Percentiles rank a stretch among this genome's conserved stretches.
phyloP scores from a whole-genome alignment of 2,113 vertebrate genomes.

The Sciurus niger region DNA sequence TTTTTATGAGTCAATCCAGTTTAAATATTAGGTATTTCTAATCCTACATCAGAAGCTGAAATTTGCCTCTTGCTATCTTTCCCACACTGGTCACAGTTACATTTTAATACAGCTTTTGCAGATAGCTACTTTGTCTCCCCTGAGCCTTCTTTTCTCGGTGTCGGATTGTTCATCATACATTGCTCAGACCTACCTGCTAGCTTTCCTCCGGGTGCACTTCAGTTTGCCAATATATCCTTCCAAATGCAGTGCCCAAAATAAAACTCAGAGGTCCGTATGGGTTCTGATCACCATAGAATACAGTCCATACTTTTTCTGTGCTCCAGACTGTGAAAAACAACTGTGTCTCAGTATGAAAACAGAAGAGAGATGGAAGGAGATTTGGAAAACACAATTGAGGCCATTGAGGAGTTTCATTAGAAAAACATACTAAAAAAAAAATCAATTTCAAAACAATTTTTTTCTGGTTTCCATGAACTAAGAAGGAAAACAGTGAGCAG shows the following conservation, averaged over 20 bases:
- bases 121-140: not conserved
- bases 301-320: not conserved
- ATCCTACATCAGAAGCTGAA: not conserved
- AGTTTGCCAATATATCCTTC: not conserved
- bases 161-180: not conserved
- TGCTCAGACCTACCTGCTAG: not conserved
- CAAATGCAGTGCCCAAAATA: not conserved
- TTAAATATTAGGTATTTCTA: not conserved
- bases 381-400: slow-evolving; percentile 78
- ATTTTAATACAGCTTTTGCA: slow-evolving; percentile 18
- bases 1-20: not conserved
- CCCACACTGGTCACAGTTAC: not conserved
- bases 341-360: slow-evolving; percentile 70
- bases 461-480: slow-evolving; percentile 78
- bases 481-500: slow-evolving; percentile 82
- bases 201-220: not conserved
- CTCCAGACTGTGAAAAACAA: slow-evolving; percentile 62
- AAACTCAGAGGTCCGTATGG: not conserved
- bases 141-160: not conserved
- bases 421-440: slow-evolving; percentile 80
- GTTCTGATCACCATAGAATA: not conserved
- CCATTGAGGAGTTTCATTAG: slow-evolving; percentile 77
- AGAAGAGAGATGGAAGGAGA: slow-evolving; percentile 74
- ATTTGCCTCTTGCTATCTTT: not conserved
- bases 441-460: slow-evolving; percentile 82